phyloP scores from a whole-genome alignment of 1,140 invertebrate species.

The Trypoxylus dichotomus region DNA sequence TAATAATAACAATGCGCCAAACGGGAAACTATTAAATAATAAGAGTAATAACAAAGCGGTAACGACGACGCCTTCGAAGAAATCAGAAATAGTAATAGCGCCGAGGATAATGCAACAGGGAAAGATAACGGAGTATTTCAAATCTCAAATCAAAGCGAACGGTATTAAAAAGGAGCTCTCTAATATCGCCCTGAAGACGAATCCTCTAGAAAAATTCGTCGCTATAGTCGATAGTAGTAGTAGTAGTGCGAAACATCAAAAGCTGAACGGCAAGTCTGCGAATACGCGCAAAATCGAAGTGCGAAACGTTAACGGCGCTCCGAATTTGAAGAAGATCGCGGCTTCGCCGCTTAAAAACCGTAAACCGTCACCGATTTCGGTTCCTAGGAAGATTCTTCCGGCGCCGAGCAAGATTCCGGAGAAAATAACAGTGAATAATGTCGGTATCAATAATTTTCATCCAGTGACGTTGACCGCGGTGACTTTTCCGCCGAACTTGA shows the following conservation, averaged over 20 bases:
- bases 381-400: constrained; percentile 52
- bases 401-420: constrained; percentile 49
- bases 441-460: constrained; percentile 33
- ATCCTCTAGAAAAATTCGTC: constrained; percentile 6
- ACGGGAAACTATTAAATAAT: background rate
- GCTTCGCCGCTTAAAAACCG: constrained; percentile 26
- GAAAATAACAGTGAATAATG: constrained; percentile 38
- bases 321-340: constrained; percentile 29
- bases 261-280: constrained; percentile 32
- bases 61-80: constrained; percentile 47
- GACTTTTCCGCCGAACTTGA: constrained; percentile 47
- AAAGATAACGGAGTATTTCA: constrained; percentile 82
- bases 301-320: constrained; percentile 6
- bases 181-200: constrained; percentile 36
- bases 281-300: constrained; percentile 33
- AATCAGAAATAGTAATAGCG: constrained; percentile 52
- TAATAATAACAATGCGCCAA: background rate
- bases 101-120: constrained; percentile 55
- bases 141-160: constrained; percentile 74
- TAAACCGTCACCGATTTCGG: constrained; percentile 37
- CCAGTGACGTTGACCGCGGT: constrained; percentile 47
- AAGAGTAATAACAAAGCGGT: constrained; percentile 17
- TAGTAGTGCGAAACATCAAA: constrained; percentile 31
- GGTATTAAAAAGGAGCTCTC: constrained; percentile 41
- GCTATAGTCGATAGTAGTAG: constrained; percentile 1